Evolutionary conservation across 2,113 vertebrate genomes (phyloP), one percentile per base, ranked within the genome.

Genomic region (Gambusia affinis): DNA sequence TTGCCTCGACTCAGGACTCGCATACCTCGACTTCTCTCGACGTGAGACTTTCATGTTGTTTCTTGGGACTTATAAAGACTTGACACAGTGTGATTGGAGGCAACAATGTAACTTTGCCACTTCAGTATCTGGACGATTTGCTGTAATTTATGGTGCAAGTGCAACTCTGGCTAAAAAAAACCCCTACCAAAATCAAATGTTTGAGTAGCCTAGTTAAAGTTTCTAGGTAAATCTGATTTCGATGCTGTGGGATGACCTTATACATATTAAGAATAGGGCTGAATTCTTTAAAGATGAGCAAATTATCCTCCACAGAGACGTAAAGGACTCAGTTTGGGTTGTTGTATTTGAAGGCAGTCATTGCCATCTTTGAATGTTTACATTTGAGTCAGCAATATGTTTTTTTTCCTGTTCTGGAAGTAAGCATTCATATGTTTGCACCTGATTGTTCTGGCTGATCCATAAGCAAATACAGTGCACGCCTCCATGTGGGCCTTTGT

Each of bases 381-480:
- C 22, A 54, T 19, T 3, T 24, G 51, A 57, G 22, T 57, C 22
- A 57, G 24, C 3, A 24, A n/a, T 8, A n/a, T 57, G 8, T 1
- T 10, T 54, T 54, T 54, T 54, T 51, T 51, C 17, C 7, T 51
- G 47, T 54, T 29, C 12, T 17, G n/a, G 8, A 24, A 31, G 33
- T 70, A n/a, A 37, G 70, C 70, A 47, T 24, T 73, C 72, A 70
- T 60, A 68, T 73, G 62, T 5, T 28, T 54, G 63, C 42, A 11
- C 37, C 51, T 35, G 35, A 72, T 54, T 54, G 0, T 61, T 61
- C 37, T 37, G 61, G 54, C 1, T 67, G 66, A 64, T 30, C 70
- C 64, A 67, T 22, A 39, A 60, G 67, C 64, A 70, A 64, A 82
- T 66, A 37, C 66, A 71, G 42, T 68, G 37, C 66, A 71, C 42